Evolutionary conservation across 2,113 vertebrate genomes (phyloP), one percentile per base, ranked within the genome.

Genomic region (Xenopus tropicalis): DNA sequence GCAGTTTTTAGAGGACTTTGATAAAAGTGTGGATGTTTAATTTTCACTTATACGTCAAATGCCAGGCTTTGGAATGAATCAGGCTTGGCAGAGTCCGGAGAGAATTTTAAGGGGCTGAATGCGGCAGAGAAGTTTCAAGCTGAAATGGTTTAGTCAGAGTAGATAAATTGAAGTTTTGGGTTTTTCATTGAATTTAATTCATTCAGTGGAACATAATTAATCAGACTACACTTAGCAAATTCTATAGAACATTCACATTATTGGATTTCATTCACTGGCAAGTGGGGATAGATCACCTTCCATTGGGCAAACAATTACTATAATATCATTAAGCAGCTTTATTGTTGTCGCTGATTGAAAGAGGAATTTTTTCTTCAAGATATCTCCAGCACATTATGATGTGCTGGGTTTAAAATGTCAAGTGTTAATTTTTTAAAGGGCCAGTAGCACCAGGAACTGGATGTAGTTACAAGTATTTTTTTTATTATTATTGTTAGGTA

Each of bases 11-110:
- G 29, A 22, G 52, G 11, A 20, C 72, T 74, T 74, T 68, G 65
- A 75, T 69, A 65, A 19, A 74, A 74, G 67, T 68, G 37, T 51
- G 56, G 61, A 67, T 69, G 65, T 75, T 75, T 75, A 65, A 75
- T 62, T 68, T 75, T 75, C 58, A 75, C 69, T 75, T 75, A 75
- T 62, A 75, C 66, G 69, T 69, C 65, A 75, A 74, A 75, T 62
- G n/a, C 43, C 66, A 21, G 22, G 65, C 57, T 62, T 68, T 59
- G 29, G 25, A 65, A 62, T 20, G 44, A 42, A 74, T 54, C 43
- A 52, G 52, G 25, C 14, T 68, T 54, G 58, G 42, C 22, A 51
- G 21, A 68, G 21, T 11, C 72, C 65, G 52, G 14, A 20, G 72
- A 75, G 72, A 69, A 61, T 54, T 59, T 51, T 62, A 48, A 29